Evolutionary conservation across 2,888 invertebrate species (phyloP), one percentile per base, ranked within the genome.

Genomic region (Drosophila emarginata): DNA sequence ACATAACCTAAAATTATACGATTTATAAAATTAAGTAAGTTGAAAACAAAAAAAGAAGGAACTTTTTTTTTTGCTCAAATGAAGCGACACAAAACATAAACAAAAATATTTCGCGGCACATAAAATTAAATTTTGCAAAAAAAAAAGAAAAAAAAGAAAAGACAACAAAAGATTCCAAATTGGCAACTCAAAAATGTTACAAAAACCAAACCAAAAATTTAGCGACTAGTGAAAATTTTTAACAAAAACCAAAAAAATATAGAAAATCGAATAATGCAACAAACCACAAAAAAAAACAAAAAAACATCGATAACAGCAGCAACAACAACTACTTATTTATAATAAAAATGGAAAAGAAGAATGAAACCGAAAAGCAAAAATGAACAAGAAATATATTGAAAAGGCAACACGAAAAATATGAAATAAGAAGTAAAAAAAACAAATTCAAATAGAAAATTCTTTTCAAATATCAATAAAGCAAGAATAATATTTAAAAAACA

Each of bases 381-480:
- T 63, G 65, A 64, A 61, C 72, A 73, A 79, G 26, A 65, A 74
- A 71, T 45, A 45, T 45, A 45, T 45, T 45, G 45, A 45, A 45
- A 45, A 45, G 45, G 45, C 45, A 45, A 45, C 45, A 45, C 45
- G 21, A 45, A 45, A 45, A 45, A 21, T 45, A 45, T 45, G 45
- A 45, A 45, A 45, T 45, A 45, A 45, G 45, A 45, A 45, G 45
- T 45, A 60, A 67, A 72, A 67, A 72, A 72, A 63, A 36, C 74
- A 85, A 79, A 84, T 83, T 79, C 67, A 89, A 79, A 82, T 86
- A 82, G 74, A 80, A 37, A 87, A 84, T 80, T 88, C 88, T 89
- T 85, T 88, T 88, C 88, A 89, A 87, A 89, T 89, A 87, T 89
- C 80, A 89, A 88, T 82, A 88, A 89, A 82, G 78, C 84, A 88